phyloP scores from a whole-genome alignment of 2,113 vertebrate genomes.

The Polypterus bichir region DNA sequence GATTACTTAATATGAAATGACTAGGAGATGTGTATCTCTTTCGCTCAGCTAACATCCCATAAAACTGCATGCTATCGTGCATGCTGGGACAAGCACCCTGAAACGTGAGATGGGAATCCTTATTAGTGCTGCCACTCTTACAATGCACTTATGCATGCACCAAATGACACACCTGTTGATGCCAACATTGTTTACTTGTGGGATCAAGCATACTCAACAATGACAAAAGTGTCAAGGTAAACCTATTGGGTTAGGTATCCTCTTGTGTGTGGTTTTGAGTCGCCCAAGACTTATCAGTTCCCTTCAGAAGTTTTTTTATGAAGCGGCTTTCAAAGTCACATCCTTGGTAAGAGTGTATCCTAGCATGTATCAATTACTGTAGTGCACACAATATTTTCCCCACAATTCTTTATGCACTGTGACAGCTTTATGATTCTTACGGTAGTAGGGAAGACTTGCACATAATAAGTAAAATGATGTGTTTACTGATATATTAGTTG shows the following conservation, averaged over 20 bases:
- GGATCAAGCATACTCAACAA: neutral
- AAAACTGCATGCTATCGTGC: no score
- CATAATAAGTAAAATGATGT: neutral
- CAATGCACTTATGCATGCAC: neutral
- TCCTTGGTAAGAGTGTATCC: neutral
- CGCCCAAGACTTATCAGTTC: neutral
- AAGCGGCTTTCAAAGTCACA: slow-evolving; percentile 1
- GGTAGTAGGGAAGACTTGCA: neutral
- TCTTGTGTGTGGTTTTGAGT: neutral
- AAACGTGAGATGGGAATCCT: no score
- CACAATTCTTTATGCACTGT: neutral
- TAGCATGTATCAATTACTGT: neutral
- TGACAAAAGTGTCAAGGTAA: neutral
- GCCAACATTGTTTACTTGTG: neutral
- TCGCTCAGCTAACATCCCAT: no score
- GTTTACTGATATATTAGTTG: neutral
- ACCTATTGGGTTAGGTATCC: neutral
- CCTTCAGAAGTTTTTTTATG: neutral
- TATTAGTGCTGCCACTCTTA: no score
- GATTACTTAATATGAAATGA: no score
- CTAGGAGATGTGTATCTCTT: no score
- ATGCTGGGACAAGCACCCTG: no score
- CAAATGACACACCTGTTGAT: neutral
- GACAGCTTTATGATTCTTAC: neutral
- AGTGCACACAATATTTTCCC: neutral